Base-by-base conservation (phyloP, 2,888 invertebrate genomes). In the Callyntrura sp. region DNA sequence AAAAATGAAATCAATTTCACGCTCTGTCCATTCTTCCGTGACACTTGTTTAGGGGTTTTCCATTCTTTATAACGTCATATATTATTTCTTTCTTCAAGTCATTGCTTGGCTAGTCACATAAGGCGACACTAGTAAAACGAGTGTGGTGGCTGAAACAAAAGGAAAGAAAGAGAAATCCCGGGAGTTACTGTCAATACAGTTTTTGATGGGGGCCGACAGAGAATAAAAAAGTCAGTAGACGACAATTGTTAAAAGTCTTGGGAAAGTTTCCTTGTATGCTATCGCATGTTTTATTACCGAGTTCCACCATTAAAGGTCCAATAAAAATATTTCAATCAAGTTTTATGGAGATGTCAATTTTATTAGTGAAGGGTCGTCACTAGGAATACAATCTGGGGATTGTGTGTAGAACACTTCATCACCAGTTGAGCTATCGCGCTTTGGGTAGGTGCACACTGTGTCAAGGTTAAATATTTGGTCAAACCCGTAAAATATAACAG, bases 1-100 rank as follows among this genome's bases (percentile, higher is more conserved):
- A 86, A 84, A 84, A 86, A 78, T 86, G 86, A 86, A 86, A 86
- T 86, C 86, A 86, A 86, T 86, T 86, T 86, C 86, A 86, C 79
- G 86, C 86, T 76, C 57, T 79, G 78, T 86, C 79, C 86, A 68
- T 78, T 86, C 86, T 86, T 86, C 86, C 86, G 43, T 68, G 79
- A 86, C 86, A 68, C 86, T 76, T 70, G 85, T 51, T 85, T 25
- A 51, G n/a, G 55, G 51, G 8, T 60, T 85, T 76, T 55, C 76
- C 43, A 35, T 60, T 76, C 45, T 12, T 20, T 48, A 48, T 14
- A 25, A 60, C 35, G 70, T 65, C 62, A 51, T 68, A 55, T 79
- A n/a, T 17, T 28, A 62, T 55, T 78, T 55, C 55, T 55, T 78
- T 25, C 43, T 55, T 0, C 35, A 57, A 11, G 20, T 79, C 35